Evolutionary conservation across 2,888 invertebrate genomes (phyloP).

Genomic region (Aelia acuminata): DNA sequence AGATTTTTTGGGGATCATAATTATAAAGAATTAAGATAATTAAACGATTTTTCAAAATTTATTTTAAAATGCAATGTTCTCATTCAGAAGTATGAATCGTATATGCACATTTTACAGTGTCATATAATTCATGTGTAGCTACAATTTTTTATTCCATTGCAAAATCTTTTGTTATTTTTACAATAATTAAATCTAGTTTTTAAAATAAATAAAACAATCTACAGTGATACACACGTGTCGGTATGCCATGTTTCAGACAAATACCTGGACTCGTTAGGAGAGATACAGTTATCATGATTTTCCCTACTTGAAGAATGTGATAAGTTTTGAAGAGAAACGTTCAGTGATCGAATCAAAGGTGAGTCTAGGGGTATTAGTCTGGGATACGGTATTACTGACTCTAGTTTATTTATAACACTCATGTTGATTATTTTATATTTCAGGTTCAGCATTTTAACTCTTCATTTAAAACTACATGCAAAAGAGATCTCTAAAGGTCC

Average conservation of each 20-base stretch:
- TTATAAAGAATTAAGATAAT: too few species aligned
- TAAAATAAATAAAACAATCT: not conserved
- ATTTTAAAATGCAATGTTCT: too few species aligned
- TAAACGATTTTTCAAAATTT: too few species aligned
- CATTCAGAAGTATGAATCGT: too few species aligned
- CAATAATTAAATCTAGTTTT: not conserved
- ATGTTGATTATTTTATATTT: constrained; percentile 8
- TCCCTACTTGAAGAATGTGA: constrained; percentile 39
- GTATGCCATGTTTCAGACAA: constrained; percentile 48
- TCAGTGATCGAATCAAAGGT: constrained; percentile 35
- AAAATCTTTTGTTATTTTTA: not conserved
- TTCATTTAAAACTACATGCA: not conserved
- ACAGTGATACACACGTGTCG: constrained; percentile 7
- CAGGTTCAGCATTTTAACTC: constrained; percentile 34
- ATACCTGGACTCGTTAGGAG: constrained; percentile 38
- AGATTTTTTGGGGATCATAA: too few species aligned
- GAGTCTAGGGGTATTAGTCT: constrained; percentile 43
- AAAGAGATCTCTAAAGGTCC: not conserved
- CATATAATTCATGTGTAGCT: not conserved
- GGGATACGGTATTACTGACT: constrained; percentile 45
- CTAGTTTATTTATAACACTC: not conserved
- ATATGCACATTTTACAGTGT: not conserved
- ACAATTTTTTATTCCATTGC: not conserved
- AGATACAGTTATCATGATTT: constrained; percentile 29
- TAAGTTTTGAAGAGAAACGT: constrained; percentile 14